Conservation (phyloP, 2,888 invertebrate genomes). For the Luperina testacea region DNA sequence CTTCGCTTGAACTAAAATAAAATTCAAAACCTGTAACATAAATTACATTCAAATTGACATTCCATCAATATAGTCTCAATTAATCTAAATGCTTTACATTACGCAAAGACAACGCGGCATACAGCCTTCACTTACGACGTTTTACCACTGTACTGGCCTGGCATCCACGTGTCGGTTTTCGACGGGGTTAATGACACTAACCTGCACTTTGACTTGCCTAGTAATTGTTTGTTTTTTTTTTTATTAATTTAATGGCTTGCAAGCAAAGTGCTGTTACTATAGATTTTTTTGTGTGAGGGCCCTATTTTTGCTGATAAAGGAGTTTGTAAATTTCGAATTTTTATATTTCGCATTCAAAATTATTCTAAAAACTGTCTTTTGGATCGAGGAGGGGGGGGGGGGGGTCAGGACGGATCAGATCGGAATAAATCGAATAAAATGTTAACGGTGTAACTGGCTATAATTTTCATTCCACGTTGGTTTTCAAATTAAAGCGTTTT, state of each 20-base stretch:
- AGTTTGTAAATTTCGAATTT: background rate
- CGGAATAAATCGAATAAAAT: background rate
- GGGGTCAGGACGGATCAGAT: too few relatives aligned
- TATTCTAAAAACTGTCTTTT: background rate
- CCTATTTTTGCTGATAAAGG: background rate
- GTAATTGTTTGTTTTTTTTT: conserved; percentile 69
- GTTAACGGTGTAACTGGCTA: background rate
- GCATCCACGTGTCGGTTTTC: conserved; percentile 82
- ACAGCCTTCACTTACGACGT: conserved; percentile 59
- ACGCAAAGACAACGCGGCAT: conserved; percentile 49
- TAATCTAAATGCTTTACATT: conserved; percentile 30
- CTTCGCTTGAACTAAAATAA: background rate
- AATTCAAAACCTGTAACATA: conserved; percentile 23
- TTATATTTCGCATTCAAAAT: background rate
- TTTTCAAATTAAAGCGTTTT: background rate
- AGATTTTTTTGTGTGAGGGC: background rate
- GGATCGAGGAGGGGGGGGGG: too few relatives aligned
- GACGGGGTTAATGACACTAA: conserved; percentile 80
- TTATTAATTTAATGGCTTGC: conserved; percentile 55
- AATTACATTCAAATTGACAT: conserved; percentile 47
- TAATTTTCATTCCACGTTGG: background rate
- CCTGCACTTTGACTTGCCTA: conserved; percentile 82
- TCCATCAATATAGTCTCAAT: conserved; percentile 38
- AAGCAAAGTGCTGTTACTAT: conserved; percentile 20
- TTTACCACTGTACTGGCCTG: conserved; percentile 40